Base-by-base conservation (phyloP, 2,797 vertebrate species). In the Psittacula derbiana region DNA sequence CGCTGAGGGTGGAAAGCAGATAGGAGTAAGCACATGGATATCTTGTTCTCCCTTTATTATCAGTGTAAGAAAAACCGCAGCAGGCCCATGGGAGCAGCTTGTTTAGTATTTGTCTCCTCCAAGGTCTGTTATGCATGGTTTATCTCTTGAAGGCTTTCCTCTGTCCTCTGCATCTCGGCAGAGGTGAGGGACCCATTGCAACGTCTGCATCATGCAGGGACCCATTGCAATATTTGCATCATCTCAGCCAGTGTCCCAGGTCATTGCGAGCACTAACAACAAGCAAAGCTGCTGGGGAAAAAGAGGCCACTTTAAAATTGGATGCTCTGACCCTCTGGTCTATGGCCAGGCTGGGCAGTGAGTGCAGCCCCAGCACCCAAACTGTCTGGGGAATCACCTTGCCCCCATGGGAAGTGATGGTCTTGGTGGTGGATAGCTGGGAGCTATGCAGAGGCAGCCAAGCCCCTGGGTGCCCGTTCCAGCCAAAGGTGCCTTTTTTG, bases 381-480 rank as follows among this genome's bases (percentile, higher is more conserved):
- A 41, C 10, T 71, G 3, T 30, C 28, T 27, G 16, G 25, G 55
- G n/a, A 36, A 33, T 15, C n/a, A 25, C 15, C 21, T 55, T 33
- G 46, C 1, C 40, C 21, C 41, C 27, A 1, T 5, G 24, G 33
- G 16, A 40, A 67, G 33, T 36, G 30, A 2, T 58, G 36, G 9
- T 28, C 81, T 90, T 6, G 9, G 33, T 4, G 1, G 1, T 61
- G 38, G 20, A 11, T 24, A 50, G 2, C 10, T 74, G 62, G n/a
- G 46, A 79, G 20, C 13, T 74, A 3, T 12, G 5, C 27, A 31
- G 25, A 66, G 6, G 18, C 76, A 46, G 7, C 46, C 9, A 2
- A 31, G n/a, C 14, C n/a, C 49, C 49, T 0, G 0, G 0, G 0
- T 40, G 53, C 27, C 27, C 0, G 0, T 49, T 83, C 23, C 19